Evolutionary conservation across 23 tunicate genomes (phyloP).

Genomic region (Ascidia mentula): DNA sequence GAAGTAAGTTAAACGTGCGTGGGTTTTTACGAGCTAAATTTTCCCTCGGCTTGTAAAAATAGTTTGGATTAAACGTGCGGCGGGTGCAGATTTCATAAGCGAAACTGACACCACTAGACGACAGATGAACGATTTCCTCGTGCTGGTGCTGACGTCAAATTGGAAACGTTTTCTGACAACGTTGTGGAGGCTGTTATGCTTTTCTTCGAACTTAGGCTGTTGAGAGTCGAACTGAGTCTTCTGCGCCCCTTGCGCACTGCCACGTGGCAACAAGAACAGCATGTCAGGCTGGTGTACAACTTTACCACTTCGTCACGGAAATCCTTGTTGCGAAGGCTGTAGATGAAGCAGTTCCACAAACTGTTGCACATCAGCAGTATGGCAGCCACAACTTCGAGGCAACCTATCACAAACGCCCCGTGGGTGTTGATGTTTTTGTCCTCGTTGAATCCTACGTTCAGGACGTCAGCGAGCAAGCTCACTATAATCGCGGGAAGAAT

Average conservation of each 20-base stretch:
- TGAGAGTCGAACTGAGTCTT: neutral
- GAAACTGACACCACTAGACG: too few species aligned
- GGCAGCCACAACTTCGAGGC: conserved; percentile 28
- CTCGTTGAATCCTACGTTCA: neutral
- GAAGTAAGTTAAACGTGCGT: too few species aligned
- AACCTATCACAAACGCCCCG: conserved; percentile 11
- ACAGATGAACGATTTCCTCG: too few species aligned
- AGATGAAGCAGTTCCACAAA: conserved; percentile 68
- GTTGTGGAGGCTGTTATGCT: neutral
- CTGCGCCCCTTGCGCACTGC: neutral
- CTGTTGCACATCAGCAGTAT: conserved; percentile 55
- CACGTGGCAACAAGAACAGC: neutral
- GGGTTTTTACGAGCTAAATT: too few species aligned
- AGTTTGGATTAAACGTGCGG: too few species aligned
- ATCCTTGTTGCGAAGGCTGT: conserved; percentile 50
- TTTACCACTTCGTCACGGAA: conserved; percentile 22
- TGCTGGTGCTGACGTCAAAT: neutral
- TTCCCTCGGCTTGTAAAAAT: too few species aligned
- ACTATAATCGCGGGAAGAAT: conserved; percentile 29
- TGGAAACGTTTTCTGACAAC: neutral
- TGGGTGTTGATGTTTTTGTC: neutral
- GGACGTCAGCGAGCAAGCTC: neutral
- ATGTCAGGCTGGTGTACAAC: neutral
- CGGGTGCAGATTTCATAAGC: too few species aligned
- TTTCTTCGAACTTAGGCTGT: neutral